Evolutionary conservation across 2,888 invertebrate species (phyloP).

Genomic region (Polyommatus icarus): DNA sequence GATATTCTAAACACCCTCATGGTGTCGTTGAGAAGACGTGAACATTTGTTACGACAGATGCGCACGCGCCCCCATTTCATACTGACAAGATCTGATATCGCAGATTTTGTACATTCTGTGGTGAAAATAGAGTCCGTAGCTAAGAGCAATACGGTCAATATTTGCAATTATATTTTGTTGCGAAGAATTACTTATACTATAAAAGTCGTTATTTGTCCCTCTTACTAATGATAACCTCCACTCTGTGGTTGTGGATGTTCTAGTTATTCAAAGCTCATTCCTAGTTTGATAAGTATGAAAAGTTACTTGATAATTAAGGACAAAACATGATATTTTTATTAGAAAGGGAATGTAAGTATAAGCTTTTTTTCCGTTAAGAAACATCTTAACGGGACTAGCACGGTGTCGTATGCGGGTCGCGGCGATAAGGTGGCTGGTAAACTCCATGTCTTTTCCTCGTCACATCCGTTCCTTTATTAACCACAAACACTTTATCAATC

Average conservation of each 20-base stretch:
- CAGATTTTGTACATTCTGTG: constrained; percentile 17
- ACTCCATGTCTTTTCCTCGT: neutral
- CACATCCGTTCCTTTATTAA: neutral
- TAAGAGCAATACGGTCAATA: neutral
- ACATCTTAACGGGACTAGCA: neutral
- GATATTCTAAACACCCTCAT: constrained; percentile 33
- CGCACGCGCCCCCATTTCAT: constrained; percentile 37
- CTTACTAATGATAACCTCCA: neutral
- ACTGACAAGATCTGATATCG: constrained; percentile 33
- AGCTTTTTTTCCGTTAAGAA: constrained; percentile 3
- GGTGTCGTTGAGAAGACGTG: constrained; percentile 19
- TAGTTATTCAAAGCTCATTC: neutral
- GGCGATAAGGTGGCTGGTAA: constrained; percentile 1
- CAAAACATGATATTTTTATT: too few species aligned
- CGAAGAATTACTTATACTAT: too few species aligned
- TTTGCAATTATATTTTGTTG: neutral
- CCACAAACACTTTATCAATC: constrained; percentile 4
- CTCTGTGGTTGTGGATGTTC: neutral
- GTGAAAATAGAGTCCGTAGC: neutral
- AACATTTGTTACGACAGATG: constrained; percentile 38
- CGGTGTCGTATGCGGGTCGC: neutral
- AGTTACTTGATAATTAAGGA: neutral
- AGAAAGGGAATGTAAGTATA: neutral
- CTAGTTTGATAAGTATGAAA: neutral
- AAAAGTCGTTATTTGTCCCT: neutral